These are phyloP conservation scores for Calliscelio sp. DNA, from an alignment of 2,888 invertebrate species.

Conservation along the genomic window DNA sequence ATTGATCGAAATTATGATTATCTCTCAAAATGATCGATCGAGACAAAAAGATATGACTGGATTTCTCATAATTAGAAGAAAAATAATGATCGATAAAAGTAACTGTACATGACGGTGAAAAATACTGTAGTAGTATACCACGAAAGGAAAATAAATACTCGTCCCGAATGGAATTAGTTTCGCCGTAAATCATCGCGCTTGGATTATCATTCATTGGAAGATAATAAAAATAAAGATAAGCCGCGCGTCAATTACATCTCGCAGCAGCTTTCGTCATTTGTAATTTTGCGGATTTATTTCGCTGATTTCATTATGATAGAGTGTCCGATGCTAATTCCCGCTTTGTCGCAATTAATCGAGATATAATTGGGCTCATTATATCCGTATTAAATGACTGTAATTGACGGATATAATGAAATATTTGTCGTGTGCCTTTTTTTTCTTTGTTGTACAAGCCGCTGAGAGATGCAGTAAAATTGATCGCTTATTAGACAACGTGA, in stretches of 20 bases:
- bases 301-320: conserved; percentile 27
- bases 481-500: too few species aligned
- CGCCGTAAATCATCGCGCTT: conserved; percentile 23
- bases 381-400: too few species aligned
- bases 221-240: conserved; percentile 45
- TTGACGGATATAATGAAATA: background rate
- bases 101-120: conserved; percentile 21
- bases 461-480: too few species aligned
- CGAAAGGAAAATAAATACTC: conserved; percentile 12
- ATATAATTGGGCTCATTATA: conserved; percentile 2
- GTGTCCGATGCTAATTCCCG: background rate
- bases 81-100: conserved; percentile 23
- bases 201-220: conserved; percentile 40
- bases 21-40: too few species aligned
- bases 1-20: too few species aligned
- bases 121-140: conserved; percentile 16
- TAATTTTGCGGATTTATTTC: conserved; percentile 1
- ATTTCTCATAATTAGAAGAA: too few species aligned
- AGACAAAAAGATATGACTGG: too few species aligned
- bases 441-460: too few species aligned
- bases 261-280: conserved; percentile 28
- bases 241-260: conserved; percentile 8
- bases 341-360: conserved; percentile 17
- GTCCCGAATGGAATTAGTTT: conserved; percentile 15
- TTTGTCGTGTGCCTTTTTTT: too few species aligned